Percentiles rank a stretch among this genome's conserved stretches.
Conservation (phyloP, 2,113 vertebrate genomes). For the Hydrolagus affinis region DNA sequence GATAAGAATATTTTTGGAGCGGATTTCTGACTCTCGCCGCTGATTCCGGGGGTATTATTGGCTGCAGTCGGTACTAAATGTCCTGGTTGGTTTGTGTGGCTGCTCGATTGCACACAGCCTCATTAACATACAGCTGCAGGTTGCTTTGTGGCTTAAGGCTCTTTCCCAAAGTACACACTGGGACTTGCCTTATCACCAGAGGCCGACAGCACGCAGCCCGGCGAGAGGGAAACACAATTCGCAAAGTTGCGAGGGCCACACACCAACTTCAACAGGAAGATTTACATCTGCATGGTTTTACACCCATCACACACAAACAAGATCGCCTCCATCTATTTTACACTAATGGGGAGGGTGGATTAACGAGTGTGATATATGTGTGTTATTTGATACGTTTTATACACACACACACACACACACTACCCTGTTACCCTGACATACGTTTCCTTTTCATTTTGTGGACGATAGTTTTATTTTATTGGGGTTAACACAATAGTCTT, state of each 20-base stretch:
- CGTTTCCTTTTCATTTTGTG: neutral
- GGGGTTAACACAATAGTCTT: too few species aligned
- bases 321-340: neutral
- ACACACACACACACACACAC: neutral
- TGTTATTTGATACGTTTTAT: neutral
- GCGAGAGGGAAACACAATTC: neutral
- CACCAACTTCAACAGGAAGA: slow-evolving; percentile 8
- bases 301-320: neutral
- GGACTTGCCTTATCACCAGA: slow-evolving; percentile 42
- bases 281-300: neutral
- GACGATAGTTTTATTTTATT: neutral
- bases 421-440: too few species aligned
- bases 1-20: neutral
- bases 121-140: slow-evolving; percentile 93
- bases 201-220: slow-evolving; percentile 12
- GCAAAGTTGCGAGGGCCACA: neutral
- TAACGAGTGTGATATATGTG: neutral
- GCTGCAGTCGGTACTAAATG: neutral
- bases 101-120: slow-evolving; percentile 41
- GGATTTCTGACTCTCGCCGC: neutral
- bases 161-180: slow-evolving; percentile 45
- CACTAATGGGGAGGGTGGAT: neutral
- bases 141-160: slow-evolving; percentile 35
- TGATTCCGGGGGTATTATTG: slow-evolving; percentile 4
- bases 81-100: slow-evolving; percentile 1